These are phyloP conservation scores for Chydorus sphaericus DNA, from an alignment of 2,888 invertebrate genomes.

Conservation along the genomic window DNA sequence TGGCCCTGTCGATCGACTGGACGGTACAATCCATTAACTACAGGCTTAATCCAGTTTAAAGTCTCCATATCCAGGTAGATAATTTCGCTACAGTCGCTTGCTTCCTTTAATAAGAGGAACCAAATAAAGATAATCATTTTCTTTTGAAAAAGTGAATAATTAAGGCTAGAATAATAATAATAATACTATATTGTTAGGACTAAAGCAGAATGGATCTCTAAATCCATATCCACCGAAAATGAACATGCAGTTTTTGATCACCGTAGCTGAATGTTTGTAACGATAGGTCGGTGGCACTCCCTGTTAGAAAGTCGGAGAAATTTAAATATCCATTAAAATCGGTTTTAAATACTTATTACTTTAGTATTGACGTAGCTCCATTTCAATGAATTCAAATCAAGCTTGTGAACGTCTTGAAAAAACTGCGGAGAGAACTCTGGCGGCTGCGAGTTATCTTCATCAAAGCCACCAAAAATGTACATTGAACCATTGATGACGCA, in stretches of 20 bases:
- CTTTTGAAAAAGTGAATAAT: background rate
- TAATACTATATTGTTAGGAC: too few relatives aligned
- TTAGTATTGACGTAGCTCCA: conserved; percentile 50
- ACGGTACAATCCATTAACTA: conserved; percentile 39
- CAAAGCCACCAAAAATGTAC: conserved; percentile 85
- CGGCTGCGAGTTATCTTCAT: too few relatives aligned
- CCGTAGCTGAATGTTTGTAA: conserved; percentile 78
- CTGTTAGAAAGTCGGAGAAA: conserved; percentile 26
- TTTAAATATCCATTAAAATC: background rate
- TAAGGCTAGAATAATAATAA: too few relatives aligned
- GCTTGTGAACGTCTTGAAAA: conserved; percentile 58
- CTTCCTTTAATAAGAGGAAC: too few relatives aligned
- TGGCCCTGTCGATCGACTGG: conserved; percentile 76
- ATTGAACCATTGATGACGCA: conserved; percentile 61
- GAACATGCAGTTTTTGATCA: conserved; percentile 63
- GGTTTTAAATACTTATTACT: conserved; percentile 19
- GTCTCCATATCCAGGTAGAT: conserved; percentile 49
- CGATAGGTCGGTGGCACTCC: conserved; percentile 55
- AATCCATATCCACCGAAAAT: conserved; percentile 81
- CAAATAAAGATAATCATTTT: background rate
- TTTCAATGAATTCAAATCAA: conserved; percentile 55
- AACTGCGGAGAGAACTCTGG: conserved; percentile 59
- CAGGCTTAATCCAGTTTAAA: conserved; percentile 50
- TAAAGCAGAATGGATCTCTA: conserved; percentile 44
- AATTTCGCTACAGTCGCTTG: conserved; percentile 62